phyloP scores from a whole-genome alignment of 2,888 invertebrate species.

The Cheiracanthium punctorium region DNA sequence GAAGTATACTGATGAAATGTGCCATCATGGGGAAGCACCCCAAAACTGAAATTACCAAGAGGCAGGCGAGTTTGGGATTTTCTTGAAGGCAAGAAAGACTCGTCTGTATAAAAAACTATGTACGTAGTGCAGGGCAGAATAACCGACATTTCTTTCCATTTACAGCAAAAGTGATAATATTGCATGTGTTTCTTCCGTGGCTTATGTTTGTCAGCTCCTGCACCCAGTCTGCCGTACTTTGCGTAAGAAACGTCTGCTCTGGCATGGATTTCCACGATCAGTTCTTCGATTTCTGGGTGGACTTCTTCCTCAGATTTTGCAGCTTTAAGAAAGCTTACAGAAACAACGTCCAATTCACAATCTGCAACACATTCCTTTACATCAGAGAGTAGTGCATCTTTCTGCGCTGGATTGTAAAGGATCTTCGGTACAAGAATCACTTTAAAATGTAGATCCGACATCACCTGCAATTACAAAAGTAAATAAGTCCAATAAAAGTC shows the following conservation, averaged over 20 bases:
- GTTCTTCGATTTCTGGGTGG: slow-evolving; percentile 51
- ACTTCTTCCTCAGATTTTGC: slow-evolving; percentile 38
- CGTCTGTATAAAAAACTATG: slow-evolving; percentile 28
- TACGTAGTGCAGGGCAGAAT: not conserved
- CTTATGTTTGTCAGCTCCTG: too few relatives aligned
- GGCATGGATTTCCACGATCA: slow-evolving; percentile 25
- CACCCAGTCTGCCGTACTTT: too few relatives aligned
- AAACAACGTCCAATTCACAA: slow-evolving; percentile 20
- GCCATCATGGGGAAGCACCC: too few relatives aligned
- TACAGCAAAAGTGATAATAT: slow-evolving; percentile 14
- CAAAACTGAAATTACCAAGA: too few relatives aligned
- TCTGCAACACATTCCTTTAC: not conserved
- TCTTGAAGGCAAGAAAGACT: not conserved
- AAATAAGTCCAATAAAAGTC: too few relatives aligned
- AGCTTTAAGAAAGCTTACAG: slow-evolving; percentile 18
- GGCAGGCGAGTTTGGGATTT: too few relatives aligned
- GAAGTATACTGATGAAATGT: too few relatives aligned
- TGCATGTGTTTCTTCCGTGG: too few relatives aligned
- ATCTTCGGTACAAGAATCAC: slow-evolving; percentile 6
- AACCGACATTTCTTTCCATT: slow-evolving; percentile 1
- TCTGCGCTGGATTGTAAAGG: not conserved
- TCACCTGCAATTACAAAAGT: not conserved
- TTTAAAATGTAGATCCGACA: slow-evolving; percentile 35
- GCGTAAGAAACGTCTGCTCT: not conserved
- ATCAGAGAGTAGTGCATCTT: not conserved